Base-by-base conservation (phyloP, 2,113 vertebrate species). In the Cheilinus undulatus region DNA sequence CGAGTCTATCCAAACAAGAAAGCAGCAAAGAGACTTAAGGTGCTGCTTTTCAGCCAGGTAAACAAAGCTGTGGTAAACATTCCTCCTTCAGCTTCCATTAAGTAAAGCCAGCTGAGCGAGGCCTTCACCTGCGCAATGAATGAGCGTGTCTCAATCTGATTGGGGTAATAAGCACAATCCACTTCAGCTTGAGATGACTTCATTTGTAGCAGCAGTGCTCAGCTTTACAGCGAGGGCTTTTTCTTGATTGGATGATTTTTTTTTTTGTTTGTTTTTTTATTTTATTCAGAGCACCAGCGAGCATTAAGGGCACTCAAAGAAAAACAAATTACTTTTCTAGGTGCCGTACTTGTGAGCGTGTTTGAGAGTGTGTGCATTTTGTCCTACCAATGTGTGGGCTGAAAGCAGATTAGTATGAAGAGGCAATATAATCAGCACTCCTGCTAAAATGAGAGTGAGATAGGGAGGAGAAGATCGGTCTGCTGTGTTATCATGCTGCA, bases 391-490 rank as follows among this genome's bases (percentile, higher is more conserved):
- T 7, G 67, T 82, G 77, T 80, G 49, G 45, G 63, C 56, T 66
- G 59, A 54, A 69, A 82, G 69, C 59, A 84, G 65, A 71, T 86
- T 75, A 76, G 62, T 22, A 24, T 12, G 34, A 59, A 26, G 53
- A 62, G 40, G 51, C 42, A 68, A 71, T 42, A 70, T 14, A 63
- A 70, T 69, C 64, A 69, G 60, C 11, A 17, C 40, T 67, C 14
- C 50, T 60, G 62, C 50, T 36, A 52, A 52, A 53, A 57, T 1
- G 2, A 60, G 30, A 50, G 27, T 24, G 17, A 53, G 28, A 73
- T 34, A 51, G 27, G n/a, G 17, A 51, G 46, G 51, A 43, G 19
- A 38, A 76, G 56, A 65, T 14, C 34, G 28, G 49, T 68, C 30
- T 57, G 0, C 30, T 43, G 7, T 48, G 30, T 0, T 68, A 74